Evolutionary conservation across 2,888 invertebrate species (phyloP).

Genomic region (Drosophila aldrichi): DNA sequence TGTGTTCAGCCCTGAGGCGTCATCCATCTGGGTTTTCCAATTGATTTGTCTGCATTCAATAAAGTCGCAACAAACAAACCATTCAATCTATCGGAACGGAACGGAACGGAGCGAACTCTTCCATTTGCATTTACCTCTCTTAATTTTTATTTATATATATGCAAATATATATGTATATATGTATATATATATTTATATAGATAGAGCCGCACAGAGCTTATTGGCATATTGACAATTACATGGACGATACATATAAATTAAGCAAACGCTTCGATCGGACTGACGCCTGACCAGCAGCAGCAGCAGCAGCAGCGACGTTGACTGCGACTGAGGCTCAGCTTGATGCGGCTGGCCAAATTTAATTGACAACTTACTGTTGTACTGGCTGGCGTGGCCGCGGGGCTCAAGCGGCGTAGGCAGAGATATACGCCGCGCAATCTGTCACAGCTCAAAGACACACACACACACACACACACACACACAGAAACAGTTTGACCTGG

Average conservation of each 20-base stretch:
- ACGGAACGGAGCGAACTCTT: slow-evolving; percentile 23
- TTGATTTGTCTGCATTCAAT: slow-evolving; percentile 79
- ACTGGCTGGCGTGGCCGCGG: slow-evolving; percentile 32
- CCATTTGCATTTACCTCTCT: slow-evolving; percentile 32
- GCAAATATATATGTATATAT: slow-evolving; percentile 1
- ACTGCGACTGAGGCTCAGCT: slow-evolving; percentile 50
- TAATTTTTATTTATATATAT: slow-evolving; percentile 43
- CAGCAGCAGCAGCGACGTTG: neutral
- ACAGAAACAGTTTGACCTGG: slow-evolving; percentile 56
- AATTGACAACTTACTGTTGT: slow-evolving; percentile 80
- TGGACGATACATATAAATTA: slow-evolving; percentile 80
- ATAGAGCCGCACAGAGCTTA: slow-evolving; percentile 71
- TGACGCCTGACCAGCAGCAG: slow-evolving; percentile 32
- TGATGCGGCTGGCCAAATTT: slow-evolving; percentile 81
- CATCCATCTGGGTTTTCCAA: slow-evolving; percentile 47
- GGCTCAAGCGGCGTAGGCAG: slow-evolving; percentile 18
- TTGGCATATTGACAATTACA: slow-evolving; percentile 82
- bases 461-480: slow-evolving; percentile 19
- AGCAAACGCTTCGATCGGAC: slow-evolving; percentile 65
- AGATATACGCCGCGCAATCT: slow-evolving; percentile 63
- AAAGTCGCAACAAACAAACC: slow-evolving; percentile 71
- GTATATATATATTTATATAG: slow-evolving; percentile 21
- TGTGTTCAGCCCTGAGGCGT: slow-evolving; percentile 56
- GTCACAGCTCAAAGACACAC: slow-evolving; percentile 70
- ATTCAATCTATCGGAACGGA: slow-evolving; percentile 53